Conservation (phyloP, 2,113 vertebrate species). For the Cairina moschata region DNA sequence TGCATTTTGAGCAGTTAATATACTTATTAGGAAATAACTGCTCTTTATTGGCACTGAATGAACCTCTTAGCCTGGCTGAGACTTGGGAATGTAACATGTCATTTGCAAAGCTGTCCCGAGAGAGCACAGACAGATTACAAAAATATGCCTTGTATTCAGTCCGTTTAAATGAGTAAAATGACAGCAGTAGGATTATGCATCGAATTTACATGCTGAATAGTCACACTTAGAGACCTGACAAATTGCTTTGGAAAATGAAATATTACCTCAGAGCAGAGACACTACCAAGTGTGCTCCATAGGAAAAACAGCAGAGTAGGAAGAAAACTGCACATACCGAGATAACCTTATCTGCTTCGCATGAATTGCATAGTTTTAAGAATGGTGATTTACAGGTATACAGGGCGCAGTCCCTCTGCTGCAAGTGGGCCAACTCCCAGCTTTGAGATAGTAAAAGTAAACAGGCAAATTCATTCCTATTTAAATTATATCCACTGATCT, state of each 20-base stretch:
- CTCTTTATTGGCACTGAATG: slow-evolving; percentile 43
- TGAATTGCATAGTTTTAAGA: background rate
- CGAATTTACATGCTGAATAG: slow-evolving; percentile 18
- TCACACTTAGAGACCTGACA: background rate
- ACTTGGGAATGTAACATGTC: slow-evolving; percentile 46
- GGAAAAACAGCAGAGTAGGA: slow-evolving; percentile 16
- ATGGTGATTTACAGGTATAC: background rate
- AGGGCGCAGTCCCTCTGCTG: background rate
- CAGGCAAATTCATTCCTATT: slow-evolving; percentile 1
- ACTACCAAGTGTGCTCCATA: background rate
- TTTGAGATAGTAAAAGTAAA: background rate
- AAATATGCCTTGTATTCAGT: slow-evolving; percentile 17
- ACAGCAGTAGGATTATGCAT: background rate
- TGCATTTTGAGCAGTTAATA: background rate
- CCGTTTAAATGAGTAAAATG: slow-evolving; percentile 42
- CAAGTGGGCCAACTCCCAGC: background rate
- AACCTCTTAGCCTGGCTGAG: slow-evolving; percentile 30
- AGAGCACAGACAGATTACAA: slow-evolving; percentile 46
- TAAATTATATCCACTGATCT: background rate
- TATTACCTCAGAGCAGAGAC: background rate
- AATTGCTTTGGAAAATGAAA: slow-evolving; percentile 42
- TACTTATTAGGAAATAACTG: slow-evolving; percentile 68
- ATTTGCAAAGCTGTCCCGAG: slow-evolving; percentile 45
- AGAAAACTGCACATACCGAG: background rate
- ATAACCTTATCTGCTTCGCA: slow-evolving; percentile 29